phyloP scores from a whole-genome alignment of 2,888 invertebrate genomes.

The Hypolimnas misippus region DNA sequence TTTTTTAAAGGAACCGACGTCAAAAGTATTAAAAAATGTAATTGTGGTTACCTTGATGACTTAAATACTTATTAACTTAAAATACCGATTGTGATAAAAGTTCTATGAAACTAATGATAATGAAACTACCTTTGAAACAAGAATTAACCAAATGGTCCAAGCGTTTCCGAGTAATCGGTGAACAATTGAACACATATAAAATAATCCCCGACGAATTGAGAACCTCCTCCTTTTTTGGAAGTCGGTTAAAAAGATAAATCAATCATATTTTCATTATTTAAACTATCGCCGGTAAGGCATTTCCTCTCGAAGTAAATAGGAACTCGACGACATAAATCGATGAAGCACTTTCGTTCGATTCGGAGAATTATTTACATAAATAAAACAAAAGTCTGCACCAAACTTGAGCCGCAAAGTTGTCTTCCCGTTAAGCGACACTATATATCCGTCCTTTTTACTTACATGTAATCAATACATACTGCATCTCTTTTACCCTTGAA shows the following conservation, averaged over 20 bases:
- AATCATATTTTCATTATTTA: slow-evolving; percentile 12
- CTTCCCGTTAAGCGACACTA: slow-evolving; percentile 69
- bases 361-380: slow-evolving; percentile 63
- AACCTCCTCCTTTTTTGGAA: no score
- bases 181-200: no score
- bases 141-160: no score
- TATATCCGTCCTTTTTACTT: slow-evolving; percentile 54
- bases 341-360: slow-evolving; percentile 50
- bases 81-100: no score
- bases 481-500: slow-evolving; percentile 69
- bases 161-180: no score
- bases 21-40: no score
- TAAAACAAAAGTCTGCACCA: slow-evolving; percentile 54
- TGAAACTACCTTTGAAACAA: no score
- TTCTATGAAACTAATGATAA: no score
- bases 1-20: no score
- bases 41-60: no score
- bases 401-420: slow-evolving; percentile 53
- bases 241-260: neutral
- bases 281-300: slow-evolving; percentile 39
- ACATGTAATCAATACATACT: slow-evolving; percentile 40
- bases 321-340: slow-evolving; percentile 50
- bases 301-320: slow-evolving; percentile 44
- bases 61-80: no score
- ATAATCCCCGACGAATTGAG: no score